These are phyloP conservation scores for Sebastes oblongus DNA, from an alignment of 2,797 vertebrate species.

Conservation along the genomic window DNA sequence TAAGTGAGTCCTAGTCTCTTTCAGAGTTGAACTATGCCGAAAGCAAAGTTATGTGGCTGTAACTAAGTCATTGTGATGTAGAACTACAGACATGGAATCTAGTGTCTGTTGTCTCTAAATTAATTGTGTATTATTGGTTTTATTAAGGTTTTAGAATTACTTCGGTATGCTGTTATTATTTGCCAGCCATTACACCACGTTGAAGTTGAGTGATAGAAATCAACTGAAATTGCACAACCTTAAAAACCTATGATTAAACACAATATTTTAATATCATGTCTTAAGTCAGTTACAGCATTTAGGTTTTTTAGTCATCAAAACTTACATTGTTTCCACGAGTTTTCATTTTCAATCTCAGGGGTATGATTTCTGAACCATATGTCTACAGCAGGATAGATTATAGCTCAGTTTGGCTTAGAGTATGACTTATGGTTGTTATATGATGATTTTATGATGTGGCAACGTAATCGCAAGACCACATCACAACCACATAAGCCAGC, in stretches of 20 bases:
- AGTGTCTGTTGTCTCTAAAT: background rate
- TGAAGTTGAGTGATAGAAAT: background rate
- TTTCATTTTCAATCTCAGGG: background rate
- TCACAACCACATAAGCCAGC: slow-evolving; percentile 45
- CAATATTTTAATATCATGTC: background rate
- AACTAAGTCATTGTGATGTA: background rate
- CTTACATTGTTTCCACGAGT: background rate
- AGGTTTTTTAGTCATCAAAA: background rate
- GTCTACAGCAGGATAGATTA: background rate
- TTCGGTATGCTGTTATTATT: background rate
- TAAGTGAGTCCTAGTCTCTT: background rate
- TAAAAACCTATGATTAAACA: background rate
- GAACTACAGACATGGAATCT: background rate
- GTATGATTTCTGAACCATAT: background rate
- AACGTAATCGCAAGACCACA: slow-evolving; percentile 54
- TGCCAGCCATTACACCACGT: background rate
- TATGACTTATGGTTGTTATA: slow-evolving; percentile 25
- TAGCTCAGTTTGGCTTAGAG: background rate
- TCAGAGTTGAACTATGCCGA: background rate
- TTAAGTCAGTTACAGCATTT: background rate
- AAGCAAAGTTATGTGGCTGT: background rate
- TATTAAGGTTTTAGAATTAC: background rate
- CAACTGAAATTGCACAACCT: background rate
- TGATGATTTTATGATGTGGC: slow-evolving; percentile 74
- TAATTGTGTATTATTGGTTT: background rate